phyloP scores from a whole-genome alignment of 2,888 invertebrate genomes.

The Tetragonula carbonaria region DNA sequence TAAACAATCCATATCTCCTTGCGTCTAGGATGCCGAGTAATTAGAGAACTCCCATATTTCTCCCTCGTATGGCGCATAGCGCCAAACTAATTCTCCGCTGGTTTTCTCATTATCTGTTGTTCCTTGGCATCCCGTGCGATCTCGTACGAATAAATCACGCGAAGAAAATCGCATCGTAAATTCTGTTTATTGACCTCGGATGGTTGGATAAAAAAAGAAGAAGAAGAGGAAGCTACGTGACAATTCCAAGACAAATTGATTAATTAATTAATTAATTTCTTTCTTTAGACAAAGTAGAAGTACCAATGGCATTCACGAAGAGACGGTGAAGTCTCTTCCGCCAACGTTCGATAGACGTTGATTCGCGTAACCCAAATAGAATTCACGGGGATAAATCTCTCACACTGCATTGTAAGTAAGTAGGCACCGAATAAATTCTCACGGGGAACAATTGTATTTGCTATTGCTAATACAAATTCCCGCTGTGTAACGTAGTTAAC shows the following conservation, averaged over 20 bases:
- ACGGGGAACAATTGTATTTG: not conserved
- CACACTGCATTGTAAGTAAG: not conserved
- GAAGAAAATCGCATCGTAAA: not conserved
- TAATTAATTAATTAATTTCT: not conserved
- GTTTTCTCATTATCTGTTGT: conserved; percentile 17
- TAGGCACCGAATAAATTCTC: not conserved
- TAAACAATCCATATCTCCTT: not conserved
- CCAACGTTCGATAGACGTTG: not conserved
- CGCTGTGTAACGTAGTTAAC: not conserved
- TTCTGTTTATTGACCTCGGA: not conserved
- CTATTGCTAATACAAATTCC: not conserved
- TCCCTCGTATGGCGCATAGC: not conserved
- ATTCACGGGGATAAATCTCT: not conserved
- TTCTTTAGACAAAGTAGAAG: not conserved
- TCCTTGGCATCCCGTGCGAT: conserved; percentile 26
- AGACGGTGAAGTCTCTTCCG: not conserved
- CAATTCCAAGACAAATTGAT: fast-evolving
- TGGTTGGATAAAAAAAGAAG: not conserved
- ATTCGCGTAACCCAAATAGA: not conserved
- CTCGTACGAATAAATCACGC: conserved; percentile 15
- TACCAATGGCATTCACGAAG: no score
- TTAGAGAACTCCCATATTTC: conserved; percentile 1
- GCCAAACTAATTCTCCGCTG: conserved; percentile 9
- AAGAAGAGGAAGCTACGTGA: no score
- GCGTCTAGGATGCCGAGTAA: conserved; percentile 32